Evolutionary conservation across 2,113 vertebrate genomes (phyloP).

Genomic region (Ibidorhyncha struthersii): DNA sequence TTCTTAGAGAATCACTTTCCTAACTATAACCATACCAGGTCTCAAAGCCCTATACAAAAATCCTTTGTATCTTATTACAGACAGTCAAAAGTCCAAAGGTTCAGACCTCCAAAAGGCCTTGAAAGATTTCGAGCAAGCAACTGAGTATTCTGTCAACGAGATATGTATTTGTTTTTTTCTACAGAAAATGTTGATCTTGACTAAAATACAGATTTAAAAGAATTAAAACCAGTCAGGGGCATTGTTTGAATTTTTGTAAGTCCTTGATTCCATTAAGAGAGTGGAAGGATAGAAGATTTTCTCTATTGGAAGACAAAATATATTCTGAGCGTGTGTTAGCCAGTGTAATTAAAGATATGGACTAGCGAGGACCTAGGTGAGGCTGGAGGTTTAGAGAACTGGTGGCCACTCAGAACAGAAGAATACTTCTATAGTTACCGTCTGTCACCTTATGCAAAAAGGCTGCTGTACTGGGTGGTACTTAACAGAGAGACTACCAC

Average conservation of each 20-base stretch:
- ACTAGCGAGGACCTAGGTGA: not conserved
- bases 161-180: not conserved
- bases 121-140: not conserved
- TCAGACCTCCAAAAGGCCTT: not conserved
- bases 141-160: not conserved
- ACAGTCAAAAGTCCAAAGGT: not conserved
- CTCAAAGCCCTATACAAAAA: not conserved
- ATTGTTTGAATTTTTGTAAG: not conserved
- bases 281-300: not conserved
- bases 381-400: not conserved
- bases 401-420: not conserved
- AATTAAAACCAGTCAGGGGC: not conserved
- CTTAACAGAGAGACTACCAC: not conserved
- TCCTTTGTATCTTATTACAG: not conserved
- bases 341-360: not conserved
- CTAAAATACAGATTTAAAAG: not conserved
- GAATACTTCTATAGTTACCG: not conserved
- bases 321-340: not conserved
- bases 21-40: not conserved
- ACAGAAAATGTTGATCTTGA: not conserved
- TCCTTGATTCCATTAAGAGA: not conserved
- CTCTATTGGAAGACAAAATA: not conserved
- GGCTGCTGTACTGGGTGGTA: not conserved
- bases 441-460: not conserved
- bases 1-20: conserved; percentile 8